phyloP scores from a whole-genome alignment of 2,797 vertebrate species.

The Molossus alvarezi region DNA sequence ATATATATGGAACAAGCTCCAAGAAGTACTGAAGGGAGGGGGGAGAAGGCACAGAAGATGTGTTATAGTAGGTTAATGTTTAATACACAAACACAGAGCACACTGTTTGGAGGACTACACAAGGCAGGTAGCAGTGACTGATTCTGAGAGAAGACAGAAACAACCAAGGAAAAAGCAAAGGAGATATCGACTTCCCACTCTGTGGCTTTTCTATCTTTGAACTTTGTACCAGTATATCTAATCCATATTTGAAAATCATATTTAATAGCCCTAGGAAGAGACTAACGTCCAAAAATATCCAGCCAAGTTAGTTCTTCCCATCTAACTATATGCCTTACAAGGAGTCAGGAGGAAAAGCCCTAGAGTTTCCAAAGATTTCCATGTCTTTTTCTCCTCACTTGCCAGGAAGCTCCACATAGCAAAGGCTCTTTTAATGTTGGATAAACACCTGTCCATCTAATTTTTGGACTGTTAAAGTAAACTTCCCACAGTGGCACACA shows the following conservation, averaged over 20 bases:
- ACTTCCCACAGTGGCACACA: conserved; percentile 6
- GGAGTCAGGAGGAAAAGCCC: neutral
- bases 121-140: neutral
- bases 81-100: neutral
- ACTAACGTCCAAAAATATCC: neutral
- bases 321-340: neutral
- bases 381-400: neutral
- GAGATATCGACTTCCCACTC: neutral
- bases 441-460: neutral
- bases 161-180: neutral
- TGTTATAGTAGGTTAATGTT: neutral
- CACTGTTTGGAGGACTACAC: neutral
- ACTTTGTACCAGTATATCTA: neutral
- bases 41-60: neutral
- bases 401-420: neutral
- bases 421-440: neutral
- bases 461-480: conserved; percentile 13
- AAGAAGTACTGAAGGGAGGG: neutral
- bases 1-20: neutral
- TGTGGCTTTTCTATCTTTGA: neutral
- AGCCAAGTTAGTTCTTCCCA: neutral
- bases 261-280: neutral
- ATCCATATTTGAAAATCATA: neutral
- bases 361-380: neutral
- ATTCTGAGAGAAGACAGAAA: neutral